Base-by-base conservation (phyloP, 2,797 vertebrate species). In the Sylvia borin region DNA sequence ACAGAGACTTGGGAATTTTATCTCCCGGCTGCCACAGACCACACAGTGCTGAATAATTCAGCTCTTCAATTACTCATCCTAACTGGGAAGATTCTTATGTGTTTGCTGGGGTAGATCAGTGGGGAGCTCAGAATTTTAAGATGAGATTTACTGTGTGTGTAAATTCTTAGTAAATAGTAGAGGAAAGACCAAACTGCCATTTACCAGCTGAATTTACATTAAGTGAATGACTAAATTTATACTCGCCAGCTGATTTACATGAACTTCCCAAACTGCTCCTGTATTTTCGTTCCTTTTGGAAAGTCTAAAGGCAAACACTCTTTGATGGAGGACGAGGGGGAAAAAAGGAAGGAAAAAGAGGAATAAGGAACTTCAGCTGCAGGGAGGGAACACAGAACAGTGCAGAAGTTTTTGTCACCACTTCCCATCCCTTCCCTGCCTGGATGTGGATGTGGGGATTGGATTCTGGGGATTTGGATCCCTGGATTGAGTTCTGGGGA, bases 21-120 rank as follows among this genome's bases (percentile, higher is more conserved):
- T 85, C 75, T 95, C 57, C 75, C 3, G 9, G n/a, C 82, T 94
- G 79, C 73, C 32, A 51, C 84, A 71, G 62, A 74, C 60, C 80
- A 47, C 74, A 26, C 45, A 27, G 17, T 16, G 61, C 45, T 85
- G 65, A 71, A 65, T 58, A 92, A 64, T 61, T 83, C 94, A 88
- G 34, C 57, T 58, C 48, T 58, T 74, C 22, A 20, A 3, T 53
- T 60, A 64, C 60, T 77, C 16, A 64, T 32, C 61, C 92, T 51
- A 58, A 78, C 76, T 67, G 71, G 73, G 34, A 58, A 77, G 27
- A 85, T 65, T 21, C 53, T 29, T 16, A 6, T 0, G 42, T 29
- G 65, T 71, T 95, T 74, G 61, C 70, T 77, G 24, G 43, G 7
- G 20, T 15, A 54, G 62, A 68, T 62, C 74, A 86, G 55, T 3